These are phyloP conservation scores for Cerastis leucographa DNA, from an alignment of 2,888 invertebrate genomes.

Conservation along the genomic window DNA sequence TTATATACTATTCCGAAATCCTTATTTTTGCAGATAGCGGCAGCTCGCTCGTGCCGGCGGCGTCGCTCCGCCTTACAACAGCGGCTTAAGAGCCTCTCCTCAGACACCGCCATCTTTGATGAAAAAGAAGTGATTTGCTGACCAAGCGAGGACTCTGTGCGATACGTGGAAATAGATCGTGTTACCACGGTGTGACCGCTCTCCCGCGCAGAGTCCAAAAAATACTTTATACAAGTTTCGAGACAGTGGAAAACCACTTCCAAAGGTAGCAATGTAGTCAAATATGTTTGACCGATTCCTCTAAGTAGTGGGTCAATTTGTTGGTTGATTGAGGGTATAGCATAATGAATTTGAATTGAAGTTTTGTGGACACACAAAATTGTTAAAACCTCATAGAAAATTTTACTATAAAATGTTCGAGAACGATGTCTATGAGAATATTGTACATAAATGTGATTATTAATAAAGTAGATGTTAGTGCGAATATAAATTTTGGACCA, in stretches of 20 bases:
- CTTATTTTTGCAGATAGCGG: constrained; percentile 78
- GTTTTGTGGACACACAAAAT: constrained; percentile 49
- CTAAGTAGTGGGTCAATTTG: constrained; percentile 71
- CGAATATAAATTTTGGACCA: constrained; percentile 85
- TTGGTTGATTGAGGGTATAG: constrained; percentile 71
- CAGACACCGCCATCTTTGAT: constrained; percentile 95
- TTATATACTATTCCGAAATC: background rate
- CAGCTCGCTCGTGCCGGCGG: constrained; percentile 91
- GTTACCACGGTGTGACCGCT: constrained; percentile 96
- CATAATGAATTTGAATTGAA: constrained; percentile 59
- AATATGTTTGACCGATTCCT: constrained; percentile 70
- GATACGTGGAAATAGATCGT: constrained; percentile 97
- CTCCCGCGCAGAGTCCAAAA: constrained; percentile 83
- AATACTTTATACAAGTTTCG: constrained; percentile 43
- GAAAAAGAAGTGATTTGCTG: constrained; percentile 98
- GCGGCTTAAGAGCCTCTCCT: constrained; percentile 94
- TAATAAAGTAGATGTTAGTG: constrained; percentile 70
- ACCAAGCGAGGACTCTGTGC: constrained; percentile 98
- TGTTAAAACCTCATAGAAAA: constrained; percentile 51
- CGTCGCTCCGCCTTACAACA: constrained; percentile 95
- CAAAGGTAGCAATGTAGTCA: constrained; percentile 59
- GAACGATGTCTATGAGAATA: constrained; percentile 66
- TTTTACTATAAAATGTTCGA: constrained; percentile 47
- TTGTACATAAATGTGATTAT: constrained; percentile 73
- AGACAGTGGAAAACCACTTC: constrained; percentile 54